Evolutionary conservation across 2,113 vertebrate genomes (phyloP).

Genomic region (Dunckerocampus dactyliophorus): DNA sequence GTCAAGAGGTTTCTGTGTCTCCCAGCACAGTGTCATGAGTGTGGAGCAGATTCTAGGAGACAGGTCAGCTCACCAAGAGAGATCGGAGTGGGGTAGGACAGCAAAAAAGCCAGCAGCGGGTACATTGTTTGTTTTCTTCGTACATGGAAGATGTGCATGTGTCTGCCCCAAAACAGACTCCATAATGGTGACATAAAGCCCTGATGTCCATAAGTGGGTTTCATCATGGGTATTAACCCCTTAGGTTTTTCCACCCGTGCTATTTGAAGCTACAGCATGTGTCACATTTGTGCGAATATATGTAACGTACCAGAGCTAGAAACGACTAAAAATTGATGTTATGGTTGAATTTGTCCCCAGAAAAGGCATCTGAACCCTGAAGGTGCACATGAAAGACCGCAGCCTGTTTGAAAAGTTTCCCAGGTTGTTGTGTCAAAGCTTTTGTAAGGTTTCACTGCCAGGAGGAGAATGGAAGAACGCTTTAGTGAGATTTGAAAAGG

Average conservation of each 20-base stretch:
- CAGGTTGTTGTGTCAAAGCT: slow-evolving; percentile 41
- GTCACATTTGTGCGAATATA: too few species aligned
- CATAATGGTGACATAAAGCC: too few species aligned
- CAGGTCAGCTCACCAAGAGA: not conserved
- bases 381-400: slow-evolving; percentile 23
- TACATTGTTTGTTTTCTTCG: too few species aligned
- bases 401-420: slow-evolving; percentile 38
- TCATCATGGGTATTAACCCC: too few species aligned
- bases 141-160: too few species aligned
- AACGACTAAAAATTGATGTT: not conserved
- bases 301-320: not conserved
- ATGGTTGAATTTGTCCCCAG: not conserved
- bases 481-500: slow-evolving; percentile 36
- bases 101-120: too few species aligned
- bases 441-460: slow-evolving; percentile 27
- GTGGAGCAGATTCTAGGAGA: too few species aligned
- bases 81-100: not conserved
- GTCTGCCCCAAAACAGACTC: too few species aligned
- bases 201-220: too few species aligned
- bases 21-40: not conserved
- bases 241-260: too few species aligned
- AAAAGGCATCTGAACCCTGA: not conserved
- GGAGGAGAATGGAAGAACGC: slow-evolving; percentile 17
- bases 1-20: too few species aligned
- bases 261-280: too few species aligned